Evolutionary conservation across 2,797 vertebrate species (phyloP).

Genomic region (Hydrolagus colliei): DNA sequence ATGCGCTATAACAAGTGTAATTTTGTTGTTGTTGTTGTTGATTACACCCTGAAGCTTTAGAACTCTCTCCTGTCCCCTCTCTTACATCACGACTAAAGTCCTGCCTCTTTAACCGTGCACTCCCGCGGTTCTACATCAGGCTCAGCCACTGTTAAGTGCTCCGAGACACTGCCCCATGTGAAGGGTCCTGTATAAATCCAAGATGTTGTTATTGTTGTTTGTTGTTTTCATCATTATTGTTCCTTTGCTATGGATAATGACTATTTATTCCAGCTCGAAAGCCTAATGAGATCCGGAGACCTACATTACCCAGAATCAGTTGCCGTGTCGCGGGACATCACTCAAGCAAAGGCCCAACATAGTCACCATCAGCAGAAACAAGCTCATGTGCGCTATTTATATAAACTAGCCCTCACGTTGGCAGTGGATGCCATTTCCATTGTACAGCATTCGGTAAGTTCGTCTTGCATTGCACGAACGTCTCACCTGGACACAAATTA

Average conservation of each 20-base stretch:
- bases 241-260: not conserved
- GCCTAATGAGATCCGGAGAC: slow-evolving; percentile 49
- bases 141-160: no score
- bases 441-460: slow-evolving; percentile 59
- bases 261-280: slow-evolving; percentile 55
- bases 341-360: slow-evolving; percentile 47
- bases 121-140: no score
- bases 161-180: no score
- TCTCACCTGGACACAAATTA: not conserved
- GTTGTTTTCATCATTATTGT: not conserved
- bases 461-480: slow-evolving; percentile 11
- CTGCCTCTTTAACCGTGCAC: not conserved
- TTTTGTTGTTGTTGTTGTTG: not conserved
- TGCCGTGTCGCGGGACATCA: slow-evolving; percentile 41
- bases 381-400: slow-evolving; percentile 56
- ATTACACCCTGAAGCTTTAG: no score
- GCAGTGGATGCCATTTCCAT: slow-evolving; percentile 60
- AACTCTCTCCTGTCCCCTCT: no score
- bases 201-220: not conserved
- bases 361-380: slow-evolving; percentile 54
- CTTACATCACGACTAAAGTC: not conserved
- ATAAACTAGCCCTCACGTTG: slow-evolving; percentile 55
- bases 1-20: not conserved
- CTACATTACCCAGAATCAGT: slow-evolving; percentile 45
- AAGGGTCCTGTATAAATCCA: not conserved